A percentile compares a stretch with the other conserved stretches of the same genome.
These are phyloP conservation scores for Corapipo altera DNA, from an alignment of 2,113 vertebrate species.

Conservation along the genomic window DNA sequence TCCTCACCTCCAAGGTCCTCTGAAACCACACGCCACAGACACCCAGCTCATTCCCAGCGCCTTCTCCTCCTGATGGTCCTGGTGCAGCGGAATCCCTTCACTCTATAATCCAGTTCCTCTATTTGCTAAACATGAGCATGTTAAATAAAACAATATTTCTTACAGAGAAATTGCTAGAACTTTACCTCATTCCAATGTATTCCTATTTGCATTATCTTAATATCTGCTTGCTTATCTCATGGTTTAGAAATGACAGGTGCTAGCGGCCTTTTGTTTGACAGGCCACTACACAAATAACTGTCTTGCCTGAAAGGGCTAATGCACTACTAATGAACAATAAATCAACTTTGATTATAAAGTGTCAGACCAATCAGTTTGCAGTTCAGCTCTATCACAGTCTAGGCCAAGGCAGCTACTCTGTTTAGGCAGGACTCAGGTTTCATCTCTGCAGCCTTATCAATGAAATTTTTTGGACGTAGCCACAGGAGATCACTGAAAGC, in stretches of 20 bases:
- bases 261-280: slow-evolving; percentile 88
- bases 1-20: not conserved
- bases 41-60: not conserved
- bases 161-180: slow-evolving; percentile 6
- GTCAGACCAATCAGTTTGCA: slow-evolving; percentile 92
- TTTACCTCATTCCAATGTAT: slow-evolving; percentile 45
- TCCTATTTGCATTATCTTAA: slow-evolving; percentile 72
- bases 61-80: not conserved
- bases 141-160: not conserved
- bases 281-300: slow-evolving; percentile 94
- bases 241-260: slow-evolving; percentile 95
- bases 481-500: slow-evolving; percentile 37
- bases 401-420: slow-evolving; percentile 80
- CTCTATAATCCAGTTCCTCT: not conserved
- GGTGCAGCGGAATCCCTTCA: not conserved
- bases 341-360: slow-evolving; percentile 99
- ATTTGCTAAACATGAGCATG: fast-evolving
- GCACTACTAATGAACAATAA: slow-evolving; percentile 99
- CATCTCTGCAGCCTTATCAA: slow-evolving; percentile 72
- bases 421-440: slow-evolving; percentile 71
- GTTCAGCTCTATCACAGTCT: slow-evolving; percentile 82
- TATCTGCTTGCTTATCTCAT: slow-evolving; percentile 85
- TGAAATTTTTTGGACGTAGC: slow-evolving; percentile 64
- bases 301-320: slow-evolving; percentile 95
- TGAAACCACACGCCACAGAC: fast-evolving